These are phyloP conservation scores for Ellobium chinense DNA, from an alignment of 2,888 invertebrate genomes.

Conservation along the genomic window DNA sequence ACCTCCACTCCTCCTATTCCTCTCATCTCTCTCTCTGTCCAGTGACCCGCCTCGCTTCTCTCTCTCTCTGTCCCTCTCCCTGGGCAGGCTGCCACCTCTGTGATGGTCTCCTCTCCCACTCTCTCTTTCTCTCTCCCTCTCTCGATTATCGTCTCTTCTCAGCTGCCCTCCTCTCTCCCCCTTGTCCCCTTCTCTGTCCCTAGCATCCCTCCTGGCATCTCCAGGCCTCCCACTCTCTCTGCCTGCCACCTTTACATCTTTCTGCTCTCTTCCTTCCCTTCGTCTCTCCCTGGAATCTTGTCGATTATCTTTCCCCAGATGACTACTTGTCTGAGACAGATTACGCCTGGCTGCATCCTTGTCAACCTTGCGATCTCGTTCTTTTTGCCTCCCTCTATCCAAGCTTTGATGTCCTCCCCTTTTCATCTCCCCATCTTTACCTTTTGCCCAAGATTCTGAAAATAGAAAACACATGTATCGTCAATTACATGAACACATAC, in stretches of 20 bases:
- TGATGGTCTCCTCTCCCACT: conserved; percentile 46
- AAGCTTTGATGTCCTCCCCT: conserved; percentile 3
- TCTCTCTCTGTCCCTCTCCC: conserved; percentile 31
- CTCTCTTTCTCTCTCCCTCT: conserved; percentile 40
- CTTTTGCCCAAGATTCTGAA: conserved; percentile 31
- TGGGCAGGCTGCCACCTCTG: not conserved
- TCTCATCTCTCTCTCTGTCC: conserved; percentile 29
- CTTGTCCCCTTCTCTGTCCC: conserved; percentile 21
- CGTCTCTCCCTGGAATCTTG: not conserved
- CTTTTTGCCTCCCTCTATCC: conserved; percentile 34
- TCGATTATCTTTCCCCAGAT: not conserved
- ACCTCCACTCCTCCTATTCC: conserved; percentile 22
- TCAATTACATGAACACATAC: no score
- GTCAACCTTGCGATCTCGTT: conserved; percentile 33
- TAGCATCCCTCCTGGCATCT: conserved; percentile 15
- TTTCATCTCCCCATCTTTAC: conserved; percentile 20
- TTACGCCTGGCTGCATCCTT: not conserved
- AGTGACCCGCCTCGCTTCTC: conserved; percentile 19
- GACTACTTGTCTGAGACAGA: conserved; percentile 14
- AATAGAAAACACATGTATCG: not conserved
- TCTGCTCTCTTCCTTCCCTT: conserved; percentile 29
- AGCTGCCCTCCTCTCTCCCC: conserved; percentile 19
- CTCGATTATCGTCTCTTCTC: conserved; percentile 36
- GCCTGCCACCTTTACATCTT: conserved; percentile 24
- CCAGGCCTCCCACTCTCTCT: conserved; percentile 27